Evolutionary conservation across 2,797 vertebrate genomes (phyloP).

Genomic region (Micrastur ruficollis): DNA sequence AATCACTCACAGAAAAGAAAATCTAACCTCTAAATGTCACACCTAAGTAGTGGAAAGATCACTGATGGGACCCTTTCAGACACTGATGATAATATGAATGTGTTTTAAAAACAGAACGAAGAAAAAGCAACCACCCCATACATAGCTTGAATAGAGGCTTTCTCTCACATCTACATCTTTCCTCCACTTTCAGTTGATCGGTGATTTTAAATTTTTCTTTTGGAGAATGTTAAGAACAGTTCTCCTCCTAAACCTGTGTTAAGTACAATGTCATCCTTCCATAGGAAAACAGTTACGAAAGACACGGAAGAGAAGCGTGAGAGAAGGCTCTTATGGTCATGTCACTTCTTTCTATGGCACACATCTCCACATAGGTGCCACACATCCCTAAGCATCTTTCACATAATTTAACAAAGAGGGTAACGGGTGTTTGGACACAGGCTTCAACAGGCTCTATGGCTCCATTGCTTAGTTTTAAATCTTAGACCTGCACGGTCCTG

Average conservation of each 20-base stretch:
- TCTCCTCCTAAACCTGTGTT: not conserved
- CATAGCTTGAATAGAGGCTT: not conserved
- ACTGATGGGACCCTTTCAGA: not conserved
- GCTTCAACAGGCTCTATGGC: not conserved
- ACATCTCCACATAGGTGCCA: not conserved
- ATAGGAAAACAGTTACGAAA: not conserved
- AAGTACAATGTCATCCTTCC: not conserved
- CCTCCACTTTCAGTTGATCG: not conserved
- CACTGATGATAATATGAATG: not conserved
- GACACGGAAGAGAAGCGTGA: rapidly evolving
- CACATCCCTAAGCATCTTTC: not conserved
- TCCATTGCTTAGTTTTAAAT: not conserved
- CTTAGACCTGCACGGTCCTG: not conserved
- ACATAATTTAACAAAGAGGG: not conserved
- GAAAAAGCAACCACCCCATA: too few species aligned
- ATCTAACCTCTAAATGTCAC: not conserved
- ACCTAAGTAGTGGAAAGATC: not conserved
- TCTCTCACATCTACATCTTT: not conserved
- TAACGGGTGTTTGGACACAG: not conserved
- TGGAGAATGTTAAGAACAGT: not conserved
- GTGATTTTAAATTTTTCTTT: not conserved
- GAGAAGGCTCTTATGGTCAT: not conserved
- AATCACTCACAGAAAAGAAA: not conserved
- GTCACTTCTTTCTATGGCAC: not conserved
- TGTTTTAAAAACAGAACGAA: not conserved